Evolutionary conservation across 1,140 invertebrate genomes (phyloP), one percentile per base, ranked within the genome.

Genomic region (Harlomillsia oculata): DNA sequence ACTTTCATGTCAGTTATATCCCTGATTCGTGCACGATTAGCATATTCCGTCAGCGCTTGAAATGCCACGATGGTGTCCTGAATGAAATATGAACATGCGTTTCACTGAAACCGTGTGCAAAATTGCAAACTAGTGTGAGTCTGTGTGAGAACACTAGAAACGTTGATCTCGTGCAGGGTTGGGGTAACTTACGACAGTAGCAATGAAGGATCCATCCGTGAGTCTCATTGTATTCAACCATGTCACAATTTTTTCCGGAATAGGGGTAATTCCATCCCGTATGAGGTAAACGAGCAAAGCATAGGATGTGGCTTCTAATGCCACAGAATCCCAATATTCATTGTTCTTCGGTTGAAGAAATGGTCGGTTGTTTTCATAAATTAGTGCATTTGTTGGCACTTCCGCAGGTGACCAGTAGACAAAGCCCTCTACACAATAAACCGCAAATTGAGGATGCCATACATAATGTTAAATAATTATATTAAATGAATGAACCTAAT

Each of bases 221-320:
- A 78, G 74, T 46, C 78, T 68, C 74, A 80, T 77, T 3, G 73
- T 73, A 61, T 77, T 77, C 3, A 82, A 66, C 79, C 80, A 82
- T 37, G 70, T 67, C 51, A 82, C 79, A 53, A 79, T 77, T 36
- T 71, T 68, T 41, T 75, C 73, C 32, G 71, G 64, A 11, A 68
- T 57, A 9, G 68, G 59, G 14, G 70, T 69, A 25, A 76, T 62
- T 1, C 75, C 75, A 32, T 76, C 74, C 11, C 71, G 61, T 2
- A 68, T 64, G 11, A 76, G 66, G 49, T 78, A 75, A 1, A 75
- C 72, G 52, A 82, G 66, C 3, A 82, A 67, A 3, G 78, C 80
- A 67, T 80, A 81, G 0, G 78, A 72, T 3, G 79, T 79, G 0
- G 77, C 71, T 66, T 80, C 78, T 0, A 80, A 72, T 3, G 74